These are phyloP conservation scores for Philopotamus ludificatus DNA, from an alignment of 1,140 invertebrate genomes.

Conservation along the genomic window DNA sequence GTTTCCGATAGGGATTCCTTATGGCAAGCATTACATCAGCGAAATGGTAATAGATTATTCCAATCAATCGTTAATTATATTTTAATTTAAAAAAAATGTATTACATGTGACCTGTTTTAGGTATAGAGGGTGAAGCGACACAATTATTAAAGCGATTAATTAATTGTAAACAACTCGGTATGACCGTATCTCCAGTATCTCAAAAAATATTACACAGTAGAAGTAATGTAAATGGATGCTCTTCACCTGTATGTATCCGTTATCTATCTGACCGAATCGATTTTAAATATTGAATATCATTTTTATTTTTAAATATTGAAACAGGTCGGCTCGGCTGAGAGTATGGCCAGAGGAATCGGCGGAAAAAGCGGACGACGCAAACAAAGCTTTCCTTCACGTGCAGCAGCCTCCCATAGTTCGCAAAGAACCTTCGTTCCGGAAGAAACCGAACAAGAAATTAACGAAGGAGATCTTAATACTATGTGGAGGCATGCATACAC, in stretches of 20 bases:
- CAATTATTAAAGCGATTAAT: slow-evolving; percentile 71
- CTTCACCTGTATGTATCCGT: slow-evolving; percentile 47
- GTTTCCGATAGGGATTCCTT: slow-evolving; percentile 52
- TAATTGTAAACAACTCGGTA: slow-evolving; percentile 69
- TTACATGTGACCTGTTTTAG: slow-evolving; percentile 25
- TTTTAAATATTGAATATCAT: slow-evolving; percentile 1
- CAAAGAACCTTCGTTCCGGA: slow-evolving; percentile 15
- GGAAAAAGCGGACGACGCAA: slow-evolving; percentile 66
- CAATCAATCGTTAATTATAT: not conserved
- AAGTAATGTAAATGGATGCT: slow-evolving; percentile 47
- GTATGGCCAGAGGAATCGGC: slow-evolving; percentile 38
- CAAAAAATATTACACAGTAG: slow-evolving; percentile 36
- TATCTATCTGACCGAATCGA: not conserved
- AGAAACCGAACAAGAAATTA: slow-evolving; percentile 28
- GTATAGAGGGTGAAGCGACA: slow-evolving; percentile 65
- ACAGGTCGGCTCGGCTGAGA: slow-evolving; percentile 30
- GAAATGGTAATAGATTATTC: slow-evolving; percentile 47
- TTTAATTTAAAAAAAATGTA: not conserved
- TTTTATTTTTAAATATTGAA: slow-evolving; percentile 12
- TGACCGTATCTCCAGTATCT: slow-evolving; percentile 57
- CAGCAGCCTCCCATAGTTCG: slow-evolving; percentile 57
- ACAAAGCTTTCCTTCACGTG: slow-evolving; percentile 70
- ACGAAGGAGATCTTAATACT: slow-evolving; percentile 32
- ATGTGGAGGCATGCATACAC: slow-evolving; percentile 26
- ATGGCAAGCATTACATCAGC: slow-evolving; percentile 54